Evolutionary conservation across 2,113 vertebrate species (phyloP), one percentile per base, ranked within the genome.

Genomic region (Xenus cinereus): DNA sequence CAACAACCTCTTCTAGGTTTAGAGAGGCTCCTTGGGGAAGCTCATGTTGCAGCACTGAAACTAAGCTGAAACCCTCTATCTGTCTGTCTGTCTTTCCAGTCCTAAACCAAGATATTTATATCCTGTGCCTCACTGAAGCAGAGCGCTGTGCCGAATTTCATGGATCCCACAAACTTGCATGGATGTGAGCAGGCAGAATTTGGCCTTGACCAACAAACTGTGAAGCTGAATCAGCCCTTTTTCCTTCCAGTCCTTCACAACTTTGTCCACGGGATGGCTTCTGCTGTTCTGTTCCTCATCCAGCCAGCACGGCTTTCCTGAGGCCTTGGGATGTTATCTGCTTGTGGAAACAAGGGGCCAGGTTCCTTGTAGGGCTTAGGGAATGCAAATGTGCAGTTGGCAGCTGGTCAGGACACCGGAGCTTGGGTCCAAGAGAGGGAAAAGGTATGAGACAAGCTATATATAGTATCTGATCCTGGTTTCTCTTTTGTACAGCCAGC

Each of bases 161-260:
- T 12, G 48, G 83, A 84, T 94, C 87, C 87, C 69, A 84, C 92
- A 87, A 76, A 68, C 64, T 80, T 66, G 16, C 46, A 37, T 76
- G 73, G 68, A 67, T 84, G 57, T 53, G 37, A 90, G 45, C 10
- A 87, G 63, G 82, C 78, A 92, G 68, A 87, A 84, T 84, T 84
- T 80, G 82, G 77, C 73, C 78, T 80, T 63, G 69, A 77, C 63
- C 59, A 77, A 53, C 12, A 71, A 73, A 56, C 19, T 81, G 33
- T 72, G 74, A 77, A 84, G 93, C 86, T 90, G 83, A 94, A 82
- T 90, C 83, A 94, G 74, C 79, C 69, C 59, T 95, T 94, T 87
- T 63, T 64, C 54, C 39, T 81, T 63, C 32, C 37, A 73, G 53
- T 77, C 54, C 67, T 74, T 87, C 50, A 30, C n/a, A 73, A 17